A percentile compares a stretch with the other conserved stretches of the same genome.
phyloP scores from a whole-genome alignment of 2,113 vertebrate genomes.

The Indicator indicator region DNA sequence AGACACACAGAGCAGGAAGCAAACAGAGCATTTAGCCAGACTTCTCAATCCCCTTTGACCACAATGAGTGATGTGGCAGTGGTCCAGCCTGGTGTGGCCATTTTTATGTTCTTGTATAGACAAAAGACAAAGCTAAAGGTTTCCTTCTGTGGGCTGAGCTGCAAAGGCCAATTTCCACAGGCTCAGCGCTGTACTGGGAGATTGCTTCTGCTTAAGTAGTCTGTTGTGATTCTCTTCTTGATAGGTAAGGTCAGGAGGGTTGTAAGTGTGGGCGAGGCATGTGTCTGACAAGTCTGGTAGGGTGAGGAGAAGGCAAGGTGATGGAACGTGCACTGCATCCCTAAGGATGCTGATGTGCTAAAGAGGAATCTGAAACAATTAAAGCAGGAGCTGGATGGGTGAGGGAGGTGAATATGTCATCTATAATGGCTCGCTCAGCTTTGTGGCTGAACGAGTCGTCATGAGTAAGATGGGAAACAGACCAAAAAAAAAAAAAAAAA shows the following conservation, averaged over 20 bases:
- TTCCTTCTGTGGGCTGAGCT: background rate
- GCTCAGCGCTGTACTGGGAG: background rate
- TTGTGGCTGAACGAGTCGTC: background rate
- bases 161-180: background rate
- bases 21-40: rapidly evolving
- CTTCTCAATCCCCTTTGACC: background rate
- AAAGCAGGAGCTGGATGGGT: background rate
- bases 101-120: background rate
- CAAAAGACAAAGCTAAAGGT: background rate
- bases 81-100: background rate
- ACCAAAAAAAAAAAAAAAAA: background rate
- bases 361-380: background rate
- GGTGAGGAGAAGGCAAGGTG: background rate
- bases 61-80: background rate
- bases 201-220: background rate
- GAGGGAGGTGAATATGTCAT: background rate
- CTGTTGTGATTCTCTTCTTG: background rate
- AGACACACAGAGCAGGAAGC: background rate
- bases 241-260: background rate
- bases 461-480: background rate
- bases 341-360: background rate
- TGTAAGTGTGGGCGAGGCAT: rapidly evolving
- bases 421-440: background rate
- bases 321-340: background rate
- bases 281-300: background rate